phyloP scores from a whole-genome alignment of 2,888 invertebrate species.

The Girardia tigrina region DNA sequence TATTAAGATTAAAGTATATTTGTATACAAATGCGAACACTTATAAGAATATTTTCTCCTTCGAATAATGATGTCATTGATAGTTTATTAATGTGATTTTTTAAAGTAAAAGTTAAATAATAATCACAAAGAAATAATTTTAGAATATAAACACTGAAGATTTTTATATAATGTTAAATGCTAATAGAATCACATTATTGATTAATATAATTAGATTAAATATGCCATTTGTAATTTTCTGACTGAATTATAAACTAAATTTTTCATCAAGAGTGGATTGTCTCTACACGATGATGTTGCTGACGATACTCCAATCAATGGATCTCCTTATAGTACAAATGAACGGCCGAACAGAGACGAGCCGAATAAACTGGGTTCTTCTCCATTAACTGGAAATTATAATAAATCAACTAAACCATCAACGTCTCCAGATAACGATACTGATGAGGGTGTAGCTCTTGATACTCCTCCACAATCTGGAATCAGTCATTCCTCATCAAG shows the following conservation, averaged over 20 bases:
- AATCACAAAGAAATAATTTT: background rate
- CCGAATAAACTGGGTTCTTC: constrained; percentile 1
- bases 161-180: background rate
- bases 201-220: no score
- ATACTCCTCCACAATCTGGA: constrained; percentile 14
- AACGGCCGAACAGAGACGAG: background rate
- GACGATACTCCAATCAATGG: constrained; percentile 18
- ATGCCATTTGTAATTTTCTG: no score
- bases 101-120: no score
- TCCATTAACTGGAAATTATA: constrained; percentile 1
- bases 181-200: background rate
- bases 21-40: no score
- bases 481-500: constrained; percentile 10
- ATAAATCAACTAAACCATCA: background rate
- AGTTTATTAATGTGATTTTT: no score
- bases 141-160: background rate
- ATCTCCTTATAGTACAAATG: constrained; percentile 19
- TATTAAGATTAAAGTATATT: no score
- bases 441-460: background rate
- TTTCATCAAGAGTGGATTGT: background rate
- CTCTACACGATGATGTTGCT: background rate
- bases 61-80: no score
- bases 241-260: no score
- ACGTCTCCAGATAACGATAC: background rate
- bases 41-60: no score